Conservation (phyloP, 2,113 vertebrate genomes). For the Agelaius phoeniceus region DNA sequence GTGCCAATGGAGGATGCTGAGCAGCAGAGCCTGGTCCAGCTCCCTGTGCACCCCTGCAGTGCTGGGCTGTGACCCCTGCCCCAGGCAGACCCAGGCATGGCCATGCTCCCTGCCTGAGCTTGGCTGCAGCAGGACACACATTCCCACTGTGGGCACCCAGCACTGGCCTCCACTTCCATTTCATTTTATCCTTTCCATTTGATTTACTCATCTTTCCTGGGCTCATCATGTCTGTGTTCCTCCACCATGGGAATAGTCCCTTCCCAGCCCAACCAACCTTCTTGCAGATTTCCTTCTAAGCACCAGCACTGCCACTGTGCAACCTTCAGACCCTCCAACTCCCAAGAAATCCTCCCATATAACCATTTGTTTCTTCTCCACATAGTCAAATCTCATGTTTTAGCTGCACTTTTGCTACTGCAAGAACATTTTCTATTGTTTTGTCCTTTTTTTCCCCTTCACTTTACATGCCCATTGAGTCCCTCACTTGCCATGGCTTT, state of each 20-base stretch:
- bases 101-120: not conserved
- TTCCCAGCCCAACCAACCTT: not conserved
- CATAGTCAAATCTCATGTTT: not conserved
- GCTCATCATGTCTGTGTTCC: not conserved
- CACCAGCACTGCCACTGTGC: not conserved
- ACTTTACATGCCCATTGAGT: not conserved
- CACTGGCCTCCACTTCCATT: not conserved
- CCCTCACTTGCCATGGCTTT: not conserved
- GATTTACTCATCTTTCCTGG: not conserved
- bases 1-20: not conserved
- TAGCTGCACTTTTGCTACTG: not conserved
- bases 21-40: not conserved
- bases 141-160: not conserved
- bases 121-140: not conserved
- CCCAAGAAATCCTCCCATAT: not conserved
- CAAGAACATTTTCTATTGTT: not conserved
- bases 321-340: not conserved
- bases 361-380: not conserved
- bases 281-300: not conserved
- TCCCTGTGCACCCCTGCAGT: not conserved
- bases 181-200: not conserved
- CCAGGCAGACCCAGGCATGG: not conserved
- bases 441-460: not conserved
- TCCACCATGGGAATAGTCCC: not conserved
- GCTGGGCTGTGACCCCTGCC: not conserved